Evolutionary conservation across 2,113 vertebrate species (phyloP).

Genomic region (Indicator maculatus): DNA sequence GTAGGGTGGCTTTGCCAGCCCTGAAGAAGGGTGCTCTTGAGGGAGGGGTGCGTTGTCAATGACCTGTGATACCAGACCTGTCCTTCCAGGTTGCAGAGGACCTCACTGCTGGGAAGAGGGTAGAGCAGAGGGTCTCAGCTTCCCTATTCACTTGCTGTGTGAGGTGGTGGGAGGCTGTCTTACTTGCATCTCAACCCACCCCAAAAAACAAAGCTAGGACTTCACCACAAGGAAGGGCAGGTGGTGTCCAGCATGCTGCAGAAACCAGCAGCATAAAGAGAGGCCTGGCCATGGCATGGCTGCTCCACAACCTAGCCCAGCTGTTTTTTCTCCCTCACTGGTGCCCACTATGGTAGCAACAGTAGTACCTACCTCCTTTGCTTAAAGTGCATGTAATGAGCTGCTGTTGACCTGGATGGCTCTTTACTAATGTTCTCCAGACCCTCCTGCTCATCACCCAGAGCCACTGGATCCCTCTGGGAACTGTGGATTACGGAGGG

Average conservation of each 20-base stretch:
- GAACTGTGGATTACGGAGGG: fast-evolving
- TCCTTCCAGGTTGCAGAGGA: not conserved
- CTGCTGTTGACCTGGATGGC: not conserved
- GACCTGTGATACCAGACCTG: not conserved
- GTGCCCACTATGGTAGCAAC: not conserved
- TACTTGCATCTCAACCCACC: not conserved
- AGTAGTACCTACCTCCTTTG: not conserved
- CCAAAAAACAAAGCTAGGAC: not conserved
- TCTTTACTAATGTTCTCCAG: not conserved
- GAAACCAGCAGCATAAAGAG: not conserved
- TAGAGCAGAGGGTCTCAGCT: fast-evolving
- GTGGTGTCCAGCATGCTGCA: fast-evolving
- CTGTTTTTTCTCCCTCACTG: not conserved
- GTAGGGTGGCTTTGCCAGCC: not conserved
- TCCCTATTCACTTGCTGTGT: fast-evolving
- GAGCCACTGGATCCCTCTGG: not conserved
- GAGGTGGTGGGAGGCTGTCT: not conserved
- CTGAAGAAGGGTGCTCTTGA: not conserved
- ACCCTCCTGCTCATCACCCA: not conserved
- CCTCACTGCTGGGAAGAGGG: not conserved
- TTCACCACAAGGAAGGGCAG: not conserved
- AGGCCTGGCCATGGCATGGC: not conserved
- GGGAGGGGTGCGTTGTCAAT: not conserved
- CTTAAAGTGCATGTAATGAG: not conserved
- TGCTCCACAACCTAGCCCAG: not conserved